Percentiles rank a stretch among this genome's conserved stretches.
Evolutionary conservation across 2,797 vertebrate genomes (phyloP).

Genomic region (Hydrocynus forskahlii): DNA sequence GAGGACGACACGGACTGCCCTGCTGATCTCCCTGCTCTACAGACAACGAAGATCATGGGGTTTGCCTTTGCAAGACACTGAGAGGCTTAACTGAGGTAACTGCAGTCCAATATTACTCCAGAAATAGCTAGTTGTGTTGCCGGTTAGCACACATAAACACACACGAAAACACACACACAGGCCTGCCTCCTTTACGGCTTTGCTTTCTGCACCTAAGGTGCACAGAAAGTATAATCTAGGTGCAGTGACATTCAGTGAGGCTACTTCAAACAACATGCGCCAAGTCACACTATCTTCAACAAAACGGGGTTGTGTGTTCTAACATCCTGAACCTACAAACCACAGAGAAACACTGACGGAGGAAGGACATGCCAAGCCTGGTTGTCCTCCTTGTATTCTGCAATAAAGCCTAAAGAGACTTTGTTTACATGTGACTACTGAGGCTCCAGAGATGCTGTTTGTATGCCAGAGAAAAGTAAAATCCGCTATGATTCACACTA

Average conservation of each 20-base stretch:
- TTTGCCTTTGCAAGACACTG: conserved; percentile 64
- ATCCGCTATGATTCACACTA: no score
- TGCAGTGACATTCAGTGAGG: conserved; percentile 5
- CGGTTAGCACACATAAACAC: conserved; percentile 23
- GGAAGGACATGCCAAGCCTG: neutral
- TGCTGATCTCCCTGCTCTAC: conserved; percentile 38
- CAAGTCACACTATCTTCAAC: neutral
- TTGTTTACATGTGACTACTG: neutral
- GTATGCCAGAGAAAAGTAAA: neutral
- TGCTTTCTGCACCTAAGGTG: neutral
- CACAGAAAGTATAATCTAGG: neutral
- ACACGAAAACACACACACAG: conserved; percentile 7
- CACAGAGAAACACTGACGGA: neutral
- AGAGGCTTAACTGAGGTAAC: conserved; percentile 56
- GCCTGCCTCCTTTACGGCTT: neutral
- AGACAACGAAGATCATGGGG: conserved; percentile 67
- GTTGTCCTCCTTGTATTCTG: neutral
- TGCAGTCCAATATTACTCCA: neutral
- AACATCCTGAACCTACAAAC: neutral
- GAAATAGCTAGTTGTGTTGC: neutral
- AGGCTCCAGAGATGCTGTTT: neutral
- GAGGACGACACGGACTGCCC: conserved; percentile 21
- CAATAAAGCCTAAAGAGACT: neutral
- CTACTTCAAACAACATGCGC: neutral
- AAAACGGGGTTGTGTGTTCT: conserved; percentile 1